A percentile compares a stretch with the other conserved stretches of the same genome.
Conservation (phyloP, 2,888 invertebrate genomes). For the Metellina segmentata region DNA sequence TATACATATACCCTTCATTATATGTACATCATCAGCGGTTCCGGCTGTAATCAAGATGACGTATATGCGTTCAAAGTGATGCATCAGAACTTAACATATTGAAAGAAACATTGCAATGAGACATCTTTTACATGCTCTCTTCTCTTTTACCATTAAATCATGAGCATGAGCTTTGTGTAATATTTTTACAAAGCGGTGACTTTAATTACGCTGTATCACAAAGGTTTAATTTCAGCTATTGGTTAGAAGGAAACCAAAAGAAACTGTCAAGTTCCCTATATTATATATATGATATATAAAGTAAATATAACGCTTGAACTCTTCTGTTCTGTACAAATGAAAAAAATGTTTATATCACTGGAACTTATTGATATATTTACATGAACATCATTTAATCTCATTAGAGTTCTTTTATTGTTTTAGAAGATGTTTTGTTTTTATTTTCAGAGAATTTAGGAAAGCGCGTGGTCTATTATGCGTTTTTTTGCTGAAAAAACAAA, state of each 20-base stretch:
- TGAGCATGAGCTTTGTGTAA: slow-evolving; percentile 19
- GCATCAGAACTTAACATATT: not conserved
- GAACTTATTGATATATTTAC: slow-evolving; percentile 14
- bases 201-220: not conserved
- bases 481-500: not conserved
- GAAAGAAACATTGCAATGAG: not conserved
- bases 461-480: slow-evolving; percentile 32
- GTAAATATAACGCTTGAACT: not conserved
- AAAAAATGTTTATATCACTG: slow-evolving; percentile 13
- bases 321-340: slow-evolving; percentile 25
- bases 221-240: not conserved
- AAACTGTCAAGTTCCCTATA: not conserved
- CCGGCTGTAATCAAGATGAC: slow-evolving; percentile 13
- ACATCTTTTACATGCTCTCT: not conserved
- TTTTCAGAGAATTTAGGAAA: slow-evolving; percentile 63
- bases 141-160: slow-evolving; percentile 15
- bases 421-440: slow-evolving; percentile 54
- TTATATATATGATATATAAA: too few relatives aligned
- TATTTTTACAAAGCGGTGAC: slow-evolving; percentile 26
- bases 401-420: slow-evolving; percentile 44
- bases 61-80: slow-evolving; percentile 50
- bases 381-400: not conserved
- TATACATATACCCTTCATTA: slow-evolving; percentile 24
- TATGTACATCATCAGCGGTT: slow-evolving; percentile 28
- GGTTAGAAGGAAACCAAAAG: not conserved